phyloP scores from a whole-genome alignment of 2,113 vertebrate genomes.

The Caretta caretta region DNA sequence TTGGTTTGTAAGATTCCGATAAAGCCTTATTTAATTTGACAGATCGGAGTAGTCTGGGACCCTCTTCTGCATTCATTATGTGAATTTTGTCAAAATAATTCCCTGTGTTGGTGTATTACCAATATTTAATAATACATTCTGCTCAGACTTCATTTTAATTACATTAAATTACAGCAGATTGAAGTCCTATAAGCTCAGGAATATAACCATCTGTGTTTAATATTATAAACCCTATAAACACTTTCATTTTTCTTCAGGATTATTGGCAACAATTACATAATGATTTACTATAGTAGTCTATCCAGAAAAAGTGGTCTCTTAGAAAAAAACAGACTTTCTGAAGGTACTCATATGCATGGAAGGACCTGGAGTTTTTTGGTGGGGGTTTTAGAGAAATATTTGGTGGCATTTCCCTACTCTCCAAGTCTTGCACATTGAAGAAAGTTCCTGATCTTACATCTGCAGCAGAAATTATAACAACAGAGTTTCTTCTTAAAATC shows the following conservation, averaged over 20 bases:
- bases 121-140: slow-evolving; percentile 76
- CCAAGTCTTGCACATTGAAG: slow-evolving; percentile 26
- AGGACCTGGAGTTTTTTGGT: slow-evolving; percentile 46
- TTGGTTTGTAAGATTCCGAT: slow-evolving; percentile 67
- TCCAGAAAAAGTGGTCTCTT: slow-evolving; percentile 50
- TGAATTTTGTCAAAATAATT: slow-evolving; percentile 80
- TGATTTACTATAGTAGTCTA: slow-evolving; percentile 62
- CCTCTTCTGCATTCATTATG: slow-evolving; percentile 75
- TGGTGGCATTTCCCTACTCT: slow-evolving; percentile 37
- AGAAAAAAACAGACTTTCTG: slow-evolving; percentile 58
- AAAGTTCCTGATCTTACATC: slow-evolving; percentile 58
- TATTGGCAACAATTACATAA: slow-evolving; percentile 70
- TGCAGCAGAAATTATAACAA: not conserved
- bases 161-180: slow-evolving; percentile 72
- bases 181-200: slow-evolving; percentile 71
- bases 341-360: slow-evolving; percentile 47
- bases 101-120: slow-evolving; percentile 69
- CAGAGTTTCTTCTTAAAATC: not conserved
- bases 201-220: slow-evolving; percentile 71
- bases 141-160: slow-evolving; percentile 76
- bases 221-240: slow-evolving; percentile 64
- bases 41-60: slow-evolving; percentile 58
- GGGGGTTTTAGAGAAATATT: slow-evolving; percentile 53
- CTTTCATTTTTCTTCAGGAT: slow-evolving; percentile 72
- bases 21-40: slow-evolving; percentile 74